Evolutionary conservation across 2,797 vertebrate genomes (phyloP).

Genomic region (Aplochiton taeniatus): DNA sequence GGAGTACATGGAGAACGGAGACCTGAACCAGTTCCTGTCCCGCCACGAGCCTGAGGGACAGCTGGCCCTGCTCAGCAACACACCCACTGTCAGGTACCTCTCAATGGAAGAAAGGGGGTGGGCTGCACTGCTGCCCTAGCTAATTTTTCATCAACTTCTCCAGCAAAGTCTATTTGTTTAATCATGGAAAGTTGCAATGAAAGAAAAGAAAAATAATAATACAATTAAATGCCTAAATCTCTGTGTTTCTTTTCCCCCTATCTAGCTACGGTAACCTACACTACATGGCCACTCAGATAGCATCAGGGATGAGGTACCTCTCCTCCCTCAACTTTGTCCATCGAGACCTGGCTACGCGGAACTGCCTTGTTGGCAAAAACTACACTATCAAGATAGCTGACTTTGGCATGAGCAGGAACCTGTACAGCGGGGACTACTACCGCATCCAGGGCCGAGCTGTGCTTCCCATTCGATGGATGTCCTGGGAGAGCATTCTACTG

Average conservation of each 20-base stretch:
- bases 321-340: slow-evolving; percentile 97
- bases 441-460: slow-evolving; percentile 96
- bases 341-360: slow-evolving; percentile 93
- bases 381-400: slow-evolving; percentile 99
- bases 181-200: no score
- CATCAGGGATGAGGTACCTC: slow-evolving; percentile 97
- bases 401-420: slow-evolving; percentile 98
- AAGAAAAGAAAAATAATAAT: no score
- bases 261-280: slow-evolving; percentile 84
- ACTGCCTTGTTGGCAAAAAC: slow-evolving; percentile 95
- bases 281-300: slow-evolving; percentile 95
- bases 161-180: no score
- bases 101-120: no score
- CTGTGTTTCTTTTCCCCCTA: neutral
- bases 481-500: slow-evolving; percentile 98
- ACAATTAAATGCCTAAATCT: neutral
- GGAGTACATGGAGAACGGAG: slow-evolving; percentile 99
- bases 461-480: slow-evolving; percentile 99
- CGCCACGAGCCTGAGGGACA: slow-evolving; percentile 85
- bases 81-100: slow-evolving; percentile 78
- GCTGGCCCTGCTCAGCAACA: slow-evolving; percentile 70
- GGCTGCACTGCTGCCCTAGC: no score
- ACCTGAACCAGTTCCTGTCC: slow-evolving; percentile 98
- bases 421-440: slow-evolving; percentile 98
- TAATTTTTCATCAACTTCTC: no score